These are phyloP conservation scores for Cryptosula pallasiana DNA, from an alignment of 2,888 invertebrate species.

Conservation along the genomic window DNA sequence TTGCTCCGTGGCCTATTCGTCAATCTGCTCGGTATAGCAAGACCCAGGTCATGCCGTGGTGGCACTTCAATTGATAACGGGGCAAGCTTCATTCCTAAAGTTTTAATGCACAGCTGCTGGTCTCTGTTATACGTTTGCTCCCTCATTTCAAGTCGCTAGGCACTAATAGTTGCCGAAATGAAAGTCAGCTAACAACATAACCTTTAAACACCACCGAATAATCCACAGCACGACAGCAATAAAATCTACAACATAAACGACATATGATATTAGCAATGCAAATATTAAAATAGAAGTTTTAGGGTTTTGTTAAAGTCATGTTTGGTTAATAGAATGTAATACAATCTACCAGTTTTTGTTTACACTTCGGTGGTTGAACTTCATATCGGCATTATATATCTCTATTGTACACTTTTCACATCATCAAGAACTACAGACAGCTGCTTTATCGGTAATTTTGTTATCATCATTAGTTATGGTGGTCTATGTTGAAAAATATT, in stretches of 20 bases:
- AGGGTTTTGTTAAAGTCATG: too few species aligned
- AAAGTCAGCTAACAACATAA: not conserved
- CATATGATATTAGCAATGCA: too few species aligned
- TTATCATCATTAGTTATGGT: too few species aligned
- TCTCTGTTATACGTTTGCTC: not conserved
- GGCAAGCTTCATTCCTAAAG: conserved; percentile 12
- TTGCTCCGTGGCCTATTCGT: not conserved
- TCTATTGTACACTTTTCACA: too few species aligned
- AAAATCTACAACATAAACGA: conserved; percentile 11
- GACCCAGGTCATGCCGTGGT: not conserved
- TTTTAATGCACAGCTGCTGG: not conserved
- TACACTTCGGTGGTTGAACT: too few species aligned
- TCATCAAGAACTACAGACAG: too few species aligned
- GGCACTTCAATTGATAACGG: conserved; percentile 10
- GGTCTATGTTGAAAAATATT: too few species aligned
- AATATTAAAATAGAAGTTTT: too few species aligned
- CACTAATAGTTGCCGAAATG: not conserved
- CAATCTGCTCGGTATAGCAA: not conserved
- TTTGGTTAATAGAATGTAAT: too few species aligned
- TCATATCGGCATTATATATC: too few species aligned
- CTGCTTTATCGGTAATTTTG: too few species aligned
- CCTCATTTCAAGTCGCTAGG: not conserved
- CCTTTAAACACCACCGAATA: not conserved
- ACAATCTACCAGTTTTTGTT: too few species aligned
- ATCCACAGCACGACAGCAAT: conserved; percentile 8